Conservation (phyloP, 1,140 invertebrate species). For the Trinorchestia longiramus region DNA sequence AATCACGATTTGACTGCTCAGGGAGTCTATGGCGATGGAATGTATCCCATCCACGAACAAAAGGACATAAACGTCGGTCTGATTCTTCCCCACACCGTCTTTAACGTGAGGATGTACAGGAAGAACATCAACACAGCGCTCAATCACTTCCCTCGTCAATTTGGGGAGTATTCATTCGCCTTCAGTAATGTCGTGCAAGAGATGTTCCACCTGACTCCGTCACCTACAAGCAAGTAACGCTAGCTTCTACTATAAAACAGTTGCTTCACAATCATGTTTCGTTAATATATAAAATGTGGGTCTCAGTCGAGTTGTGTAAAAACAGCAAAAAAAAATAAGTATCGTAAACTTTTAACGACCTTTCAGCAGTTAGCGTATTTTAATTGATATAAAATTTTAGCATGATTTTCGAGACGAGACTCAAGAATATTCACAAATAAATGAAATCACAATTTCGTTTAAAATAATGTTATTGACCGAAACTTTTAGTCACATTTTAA, state of each 20-base stretch:
- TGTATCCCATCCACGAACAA: neutral
- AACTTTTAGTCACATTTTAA: too few species aligned
- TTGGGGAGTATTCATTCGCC: neutral
- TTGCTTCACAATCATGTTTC: neutral
- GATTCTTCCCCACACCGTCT: conserved; percentile 35
- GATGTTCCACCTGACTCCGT: conserved; percentile 36
- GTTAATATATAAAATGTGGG: neutral
- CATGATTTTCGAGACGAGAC: too few species aligned
- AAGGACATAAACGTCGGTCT: conserved; percentile 8
- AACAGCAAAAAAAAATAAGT: too few species aligned
- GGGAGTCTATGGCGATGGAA: neutral
- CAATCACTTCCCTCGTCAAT: neutral
- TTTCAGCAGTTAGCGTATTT: neutral
- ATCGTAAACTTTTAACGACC: neutral
- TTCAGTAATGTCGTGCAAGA: neutral
- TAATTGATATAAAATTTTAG: too few species aligned
- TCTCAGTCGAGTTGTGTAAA: neutral
- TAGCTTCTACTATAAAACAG: neutral
- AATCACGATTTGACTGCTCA: neutral
- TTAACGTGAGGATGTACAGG: conserved; percentile 19
- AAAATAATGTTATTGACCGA: too few species aligned
- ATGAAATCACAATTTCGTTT: too few species aligned
- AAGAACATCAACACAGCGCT: conserved; percentile 20
- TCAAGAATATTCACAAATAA: too few species aligned
- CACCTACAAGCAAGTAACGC: neutral